These are phyloP conservation scores for Nibea coibor DNA, from an alignment of 2,113 vertebrate species.

Conservation along the genomic window DNA sequence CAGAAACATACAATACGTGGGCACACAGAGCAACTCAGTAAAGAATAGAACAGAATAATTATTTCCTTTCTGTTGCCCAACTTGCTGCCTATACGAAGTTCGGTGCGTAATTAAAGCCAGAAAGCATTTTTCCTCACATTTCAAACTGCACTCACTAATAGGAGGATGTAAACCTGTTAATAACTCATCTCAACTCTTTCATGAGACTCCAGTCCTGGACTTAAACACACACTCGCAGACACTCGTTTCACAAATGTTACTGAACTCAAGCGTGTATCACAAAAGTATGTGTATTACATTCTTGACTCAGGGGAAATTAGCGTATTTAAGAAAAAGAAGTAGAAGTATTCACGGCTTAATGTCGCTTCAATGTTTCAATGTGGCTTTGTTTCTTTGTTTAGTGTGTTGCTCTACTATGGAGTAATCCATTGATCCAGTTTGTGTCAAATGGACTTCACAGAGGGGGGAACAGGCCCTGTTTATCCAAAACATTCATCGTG, in stretches of 20 bases:
- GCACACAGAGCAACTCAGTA: neutral
- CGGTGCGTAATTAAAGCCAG: conserved; percentile 54
- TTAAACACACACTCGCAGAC: neutral
- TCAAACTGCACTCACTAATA: conserved; percentile 29
- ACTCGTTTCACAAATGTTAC: too few species aligned
- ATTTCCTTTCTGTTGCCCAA: conserved; percentile 38
- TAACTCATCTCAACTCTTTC: conserved; percentile 42
- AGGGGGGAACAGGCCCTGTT: neutral
- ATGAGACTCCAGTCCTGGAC: neutral
- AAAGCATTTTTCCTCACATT: conserved; percentile 29
- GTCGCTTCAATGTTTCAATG: neutral
- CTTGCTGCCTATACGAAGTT: conserved; percentile 41
- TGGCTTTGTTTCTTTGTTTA: conserved; percentile 2
- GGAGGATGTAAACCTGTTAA: conserved; percentile 39
- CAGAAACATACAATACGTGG: conserved; percentile 1
- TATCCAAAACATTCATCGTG: too few species aligned
- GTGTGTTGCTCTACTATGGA: neutral
- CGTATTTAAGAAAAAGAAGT: conserved; percentile 14
- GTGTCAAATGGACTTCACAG: neutral
- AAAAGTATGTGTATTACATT: neutral
- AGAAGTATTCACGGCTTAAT: neutral
- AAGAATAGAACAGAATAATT: conserved; percentile 41
- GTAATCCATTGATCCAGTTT: neutral
- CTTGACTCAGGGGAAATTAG: neutral
- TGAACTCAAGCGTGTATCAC: neutral